Conservation (phyloP, 2,113 vertebrate species). For the Heterochromis multidens region DNA sequence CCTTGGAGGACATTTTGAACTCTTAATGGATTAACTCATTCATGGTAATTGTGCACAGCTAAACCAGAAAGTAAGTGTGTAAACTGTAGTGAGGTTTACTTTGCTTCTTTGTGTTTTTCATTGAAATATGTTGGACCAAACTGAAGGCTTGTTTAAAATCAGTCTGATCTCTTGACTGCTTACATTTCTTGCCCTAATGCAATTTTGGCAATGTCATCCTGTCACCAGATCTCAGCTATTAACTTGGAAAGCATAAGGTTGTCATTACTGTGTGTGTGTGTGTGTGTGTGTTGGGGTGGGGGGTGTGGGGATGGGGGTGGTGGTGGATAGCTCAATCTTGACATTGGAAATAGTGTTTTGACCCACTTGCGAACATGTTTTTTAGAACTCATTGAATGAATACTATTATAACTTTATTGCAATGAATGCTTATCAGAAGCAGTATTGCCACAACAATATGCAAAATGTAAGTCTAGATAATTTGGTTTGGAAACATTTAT, state of each 20-base stretch:
- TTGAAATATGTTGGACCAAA: not conserved
- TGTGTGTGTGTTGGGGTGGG: too few relatives aligned
- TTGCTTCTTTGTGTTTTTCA: not conserved
- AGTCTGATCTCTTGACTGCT: not conserved
- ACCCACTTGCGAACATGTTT: not conserved
- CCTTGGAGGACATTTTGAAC: not conserved
- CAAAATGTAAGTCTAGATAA: not conserved
- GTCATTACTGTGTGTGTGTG: too few relatives aligned
- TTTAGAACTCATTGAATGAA: not conserved
- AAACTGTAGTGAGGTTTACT: too few relatives aligned
- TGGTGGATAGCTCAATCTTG: too few relatives aligned
- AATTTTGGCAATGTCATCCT: not conserved
- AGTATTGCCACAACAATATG: not conserved
- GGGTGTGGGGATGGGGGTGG: too few relatives aligned
- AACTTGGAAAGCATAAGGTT: not conserved
- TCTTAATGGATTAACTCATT: not conserved
- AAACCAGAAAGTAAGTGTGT: not conserved
- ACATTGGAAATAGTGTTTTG: not conserved
- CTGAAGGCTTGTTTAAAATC: not conserved
- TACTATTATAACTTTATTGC: not conserved
- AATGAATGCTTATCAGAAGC: not conserved
- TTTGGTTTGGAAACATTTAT: not conserved
- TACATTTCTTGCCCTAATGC: not conserved
- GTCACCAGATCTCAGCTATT: not conserved
- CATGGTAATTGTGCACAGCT: not conserved